phyloP scores from a whole-genome alignment of 2,113 vertebrate species.

The Pristiophorus japonicus region DNA sequence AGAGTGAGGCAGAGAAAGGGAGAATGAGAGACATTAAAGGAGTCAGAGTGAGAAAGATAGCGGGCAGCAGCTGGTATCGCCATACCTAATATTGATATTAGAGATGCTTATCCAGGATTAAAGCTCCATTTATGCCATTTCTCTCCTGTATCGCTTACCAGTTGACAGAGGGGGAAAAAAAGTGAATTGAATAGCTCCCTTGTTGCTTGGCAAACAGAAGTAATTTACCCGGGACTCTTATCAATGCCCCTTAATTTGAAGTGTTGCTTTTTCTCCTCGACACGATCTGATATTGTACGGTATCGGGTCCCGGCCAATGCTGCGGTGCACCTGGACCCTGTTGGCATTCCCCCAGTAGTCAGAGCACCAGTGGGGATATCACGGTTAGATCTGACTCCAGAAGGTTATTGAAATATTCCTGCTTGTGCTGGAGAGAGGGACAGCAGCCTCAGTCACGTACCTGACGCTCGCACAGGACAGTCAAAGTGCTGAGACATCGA shows the following conservation, averaged over 20 bases:
- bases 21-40: not conserved
- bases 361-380: not conserved
- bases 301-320: not conserved
- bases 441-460: not conserved
- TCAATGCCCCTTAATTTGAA: not conserved
- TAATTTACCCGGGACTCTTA: not conserved
- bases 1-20: not conserved
- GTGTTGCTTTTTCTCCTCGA: not conserved
- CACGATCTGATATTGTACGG: not conserved
- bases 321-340: not conserved
- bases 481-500: no score
- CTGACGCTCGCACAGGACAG: no score
- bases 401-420: not conserved
- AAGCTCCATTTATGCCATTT: not conserved
- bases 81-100: not conserved
- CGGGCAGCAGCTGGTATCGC: not conserved
- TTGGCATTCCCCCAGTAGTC: not conserved
- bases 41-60: not conserved
- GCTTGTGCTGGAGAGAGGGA: not conserved
- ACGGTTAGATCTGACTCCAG: not conserved
- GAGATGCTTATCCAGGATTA: not conserved
- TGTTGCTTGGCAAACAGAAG: not conserved
- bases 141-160: not conserved
- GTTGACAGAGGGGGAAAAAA: not conserved
- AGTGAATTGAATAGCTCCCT: not conserved